Conservation (phyloP, 2,888 invertebrate species). For the Malachius bipustulatus region DNA sequence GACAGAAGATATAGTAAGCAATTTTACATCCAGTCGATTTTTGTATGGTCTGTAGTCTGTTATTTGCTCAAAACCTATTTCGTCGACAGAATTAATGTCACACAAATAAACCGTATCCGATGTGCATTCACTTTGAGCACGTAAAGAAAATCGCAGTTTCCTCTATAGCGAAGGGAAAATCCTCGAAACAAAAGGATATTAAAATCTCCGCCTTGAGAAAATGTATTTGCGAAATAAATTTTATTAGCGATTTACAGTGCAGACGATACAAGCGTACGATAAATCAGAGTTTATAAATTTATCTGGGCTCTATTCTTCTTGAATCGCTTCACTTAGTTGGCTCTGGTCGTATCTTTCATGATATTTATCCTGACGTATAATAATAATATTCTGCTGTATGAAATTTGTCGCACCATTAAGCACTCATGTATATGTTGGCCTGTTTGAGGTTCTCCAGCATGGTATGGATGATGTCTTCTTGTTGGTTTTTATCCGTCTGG, state of each 20-base stretch:
- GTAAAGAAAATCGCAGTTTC: too few species aligned
- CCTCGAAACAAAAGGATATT: too few species aligned
- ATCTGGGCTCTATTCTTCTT: constrained; percentile 35
- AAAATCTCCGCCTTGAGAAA: constrained; percentile 20
- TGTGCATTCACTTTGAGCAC: too few species aligned
- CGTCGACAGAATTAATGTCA: too few species aligned
- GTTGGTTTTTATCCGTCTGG: constrained; percentile 1
- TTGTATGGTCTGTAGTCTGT: too few species aligned
- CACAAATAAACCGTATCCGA: too few species aligned
- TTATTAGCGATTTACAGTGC: constrained; percentile 32
- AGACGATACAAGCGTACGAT: constrained; percentile 32
- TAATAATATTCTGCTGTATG: constrained; percentile 37
- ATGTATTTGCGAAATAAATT: constrained; percentile 29
- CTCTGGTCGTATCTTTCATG: constrained; percentile 32
- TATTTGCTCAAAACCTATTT: too few species aligned
- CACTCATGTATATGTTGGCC: constrained; percentile 26
- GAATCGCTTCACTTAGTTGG: constrained; percentile 36
- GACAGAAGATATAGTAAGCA: too few species aligned
- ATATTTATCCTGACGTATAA: constrained; percentile 36
- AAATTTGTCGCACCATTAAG: constrained; percentile 39
- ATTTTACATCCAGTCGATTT: too few species aligned
- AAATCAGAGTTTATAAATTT: constrained; percentile 37
- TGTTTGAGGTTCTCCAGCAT: background rate
- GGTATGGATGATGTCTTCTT: too few species aligned
- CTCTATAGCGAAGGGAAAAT: too few species aligned